phyloP scores from a whole-genome alignment of 2,113 vertebrate genomes.

The Pagrus major region DNA sequence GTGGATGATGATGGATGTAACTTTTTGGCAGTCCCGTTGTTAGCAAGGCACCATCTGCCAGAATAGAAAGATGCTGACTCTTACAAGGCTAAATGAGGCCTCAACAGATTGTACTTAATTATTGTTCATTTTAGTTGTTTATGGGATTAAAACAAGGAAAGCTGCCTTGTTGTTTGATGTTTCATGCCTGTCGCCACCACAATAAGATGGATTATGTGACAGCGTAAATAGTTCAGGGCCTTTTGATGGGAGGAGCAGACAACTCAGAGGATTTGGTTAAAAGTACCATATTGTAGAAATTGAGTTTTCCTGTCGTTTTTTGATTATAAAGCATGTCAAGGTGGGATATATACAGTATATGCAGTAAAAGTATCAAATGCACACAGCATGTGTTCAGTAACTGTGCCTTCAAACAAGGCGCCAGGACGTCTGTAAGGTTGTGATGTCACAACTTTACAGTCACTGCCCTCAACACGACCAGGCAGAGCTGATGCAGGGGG shows the following conservation, averaged over 20 bases:
- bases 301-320: no score
- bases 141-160: background rate
- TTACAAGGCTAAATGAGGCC: conserved; percentile 21
- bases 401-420: no score
- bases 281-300: no score
- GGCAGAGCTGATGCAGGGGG: no score
- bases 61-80: conserved; percentile 32
- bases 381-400: no score
- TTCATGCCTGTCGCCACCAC: background rate
- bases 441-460: no score
- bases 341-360: no score
- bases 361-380: no score
- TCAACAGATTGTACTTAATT: conserved; percentile 12
- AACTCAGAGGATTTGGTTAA: background rate
- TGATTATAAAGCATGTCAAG: no score
- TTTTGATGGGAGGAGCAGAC: background rate
- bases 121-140: background rate
- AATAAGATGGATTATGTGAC: background rate
- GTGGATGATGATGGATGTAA: conserved; percentile 55
- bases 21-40: conserved; percentile 9
- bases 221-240: background rate
- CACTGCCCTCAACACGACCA: no score
- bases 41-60: conserved; percentile 29
- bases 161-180: background rate
- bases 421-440: no score